Base-by-base conservation (phyloP, 1,140 invertebrate species). In the Drosophila ohnishii region DNA sequence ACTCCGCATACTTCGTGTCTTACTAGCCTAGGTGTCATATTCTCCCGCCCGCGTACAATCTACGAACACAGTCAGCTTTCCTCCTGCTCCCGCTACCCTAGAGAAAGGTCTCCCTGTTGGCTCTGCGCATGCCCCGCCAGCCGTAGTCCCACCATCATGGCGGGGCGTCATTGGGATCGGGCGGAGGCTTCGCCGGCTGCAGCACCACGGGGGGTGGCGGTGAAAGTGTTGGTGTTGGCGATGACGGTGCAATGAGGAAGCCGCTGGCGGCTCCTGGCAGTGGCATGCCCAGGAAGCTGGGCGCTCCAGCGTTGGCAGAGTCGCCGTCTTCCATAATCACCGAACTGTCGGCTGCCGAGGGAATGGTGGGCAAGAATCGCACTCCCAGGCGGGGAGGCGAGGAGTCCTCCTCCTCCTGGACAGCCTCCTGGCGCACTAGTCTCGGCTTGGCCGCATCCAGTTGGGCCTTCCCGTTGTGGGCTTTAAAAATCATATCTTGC, bases 261-360 rank as follows among this genome's bases (percentile, higher is more conserved):
- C 88, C 88, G 55, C 88, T 90, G 2, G 83, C 48, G 2, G 67
- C 75, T 28, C 88, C 88, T 7, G 88, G 88, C 30, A 75, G 55
- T 1, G 88, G 88, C 88, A 90, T 90, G 50, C 72, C 88, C 45
- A 90, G 58, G 37, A 85, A 70, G 3, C 42, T 35, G 5, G 80
- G 69, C 3, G 42, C 77, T 34, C 58, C 59, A 0, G 65, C 37
- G 53, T 80, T 84, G 3, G 72, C 80, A 25, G 86, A 91, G 60
- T 92, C 73, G 51, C 94, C 94, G 57, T 95, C 96, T 44, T 96
- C 95, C 87, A 94, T 92, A 75, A 95, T 94, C 83, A 95, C 94
- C 76, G 95, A 96, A 50, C 94, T 95, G 92, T 97, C 96, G 6
- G 96, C 95, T 2, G 96, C 96, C 3, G 96, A 97, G 5, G 96